A percentile compares a stretch with the other conserved stretches of the same genome.
Conservation (phyloP, 2,113 vertebrate species). For the Cryptotis parvus region DNA sequence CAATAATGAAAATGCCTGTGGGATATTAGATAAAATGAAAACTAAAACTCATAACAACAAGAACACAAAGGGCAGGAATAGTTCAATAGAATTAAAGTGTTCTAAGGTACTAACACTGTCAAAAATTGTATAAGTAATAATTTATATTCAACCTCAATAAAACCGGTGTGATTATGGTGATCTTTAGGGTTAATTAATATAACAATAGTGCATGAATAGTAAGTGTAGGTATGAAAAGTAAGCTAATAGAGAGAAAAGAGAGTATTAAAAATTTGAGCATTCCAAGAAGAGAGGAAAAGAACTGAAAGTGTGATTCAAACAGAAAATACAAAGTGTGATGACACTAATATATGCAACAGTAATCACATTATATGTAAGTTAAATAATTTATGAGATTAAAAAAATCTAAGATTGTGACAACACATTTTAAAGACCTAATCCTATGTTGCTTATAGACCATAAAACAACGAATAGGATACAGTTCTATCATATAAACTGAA, state of each 20-base stretch:
- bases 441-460: background rate
- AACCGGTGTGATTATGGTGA: background rate
- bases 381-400: background rate
- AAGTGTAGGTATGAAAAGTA: background rate
- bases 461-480: slow-evolving; percentile 8
- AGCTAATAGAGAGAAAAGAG: background rate
- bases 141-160: background rate
- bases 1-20: background rate
- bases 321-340: background rate
- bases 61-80: background rate
- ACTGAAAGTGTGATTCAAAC: background rate
- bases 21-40: slow-evolving; percentile 2
- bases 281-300: background rate
- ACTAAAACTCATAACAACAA: background rate
- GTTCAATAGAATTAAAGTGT: background rate
- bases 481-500: background rate
- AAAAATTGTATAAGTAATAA: background rate
- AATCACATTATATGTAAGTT: background rate
- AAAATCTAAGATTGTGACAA: background rate
- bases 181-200: background rate
- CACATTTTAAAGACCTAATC: background rate
- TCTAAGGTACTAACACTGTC: background rate
- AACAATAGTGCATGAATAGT: background rate
- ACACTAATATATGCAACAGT: background rate
- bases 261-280: background rate